Evolutionary conservation across 2,797 vertebrate species (phyloP), one percentile per base, ranked within the genome.

Genomic region (Lagodon rhomboides): DNA sequence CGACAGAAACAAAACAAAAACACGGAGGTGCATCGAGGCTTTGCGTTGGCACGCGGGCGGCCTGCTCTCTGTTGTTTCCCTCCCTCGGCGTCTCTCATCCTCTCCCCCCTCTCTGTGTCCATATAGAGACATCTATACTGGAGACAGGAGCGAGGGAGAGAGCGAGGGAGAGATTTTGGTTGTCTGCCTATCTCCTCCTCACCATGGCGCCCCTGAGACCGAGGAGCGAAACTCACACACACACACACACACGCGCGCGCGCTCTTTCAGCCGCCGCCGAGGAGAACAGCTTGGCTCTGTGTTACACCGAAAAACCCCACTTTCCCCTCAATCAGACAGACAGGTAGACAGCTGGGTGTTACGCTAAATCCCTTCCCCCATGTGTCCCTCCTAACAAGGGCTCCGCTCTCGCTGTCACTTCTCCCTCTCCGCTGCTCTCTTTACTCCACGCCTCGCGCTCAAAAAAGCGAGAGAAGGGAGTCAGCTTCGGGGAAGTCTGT

Each of bases 271-370:
- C 68, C 46, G 46, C 79, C 65, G 27, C 75, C 12, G 72, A 90
- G 83, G 88, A 91, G 68, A 80, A 83, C 73, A 80, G 79, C 85
- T 84, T 90, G 92, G 86, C 89, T 85, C 76, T 75, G 87, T 84
- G 76, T 79, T 87, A 77, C 80, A 82, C 64, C 47, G 67, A 89
- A 91, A 91, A 90, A 85, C 68, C 87, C 75, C 86, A 82, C 89
- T 87, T 85, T 83, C 85, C 78, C 82, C 83, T 86, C 90, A 82
- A 82, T 88, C 84, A 88, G 82, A 81, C 85, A 89, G 85, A 90
- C 85, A 92, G 91, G 88, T 91, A 91, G 87, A 90, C 84, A 90
- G 85, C 87, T 82, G 80, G 82, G 85, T 91, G 91, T 90, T 90
- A 88, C 69, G 49, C 83, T 82, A 88, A 92, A 92, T 86, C 89